A percentile compares a stretch with the other conserved stretches of the same genome.
These are phyloP conservation scores for Vidua chalybeata DNA, from an alignment of 2,113 vertebrate genomes.

Conservation along the genomic window DNA sequence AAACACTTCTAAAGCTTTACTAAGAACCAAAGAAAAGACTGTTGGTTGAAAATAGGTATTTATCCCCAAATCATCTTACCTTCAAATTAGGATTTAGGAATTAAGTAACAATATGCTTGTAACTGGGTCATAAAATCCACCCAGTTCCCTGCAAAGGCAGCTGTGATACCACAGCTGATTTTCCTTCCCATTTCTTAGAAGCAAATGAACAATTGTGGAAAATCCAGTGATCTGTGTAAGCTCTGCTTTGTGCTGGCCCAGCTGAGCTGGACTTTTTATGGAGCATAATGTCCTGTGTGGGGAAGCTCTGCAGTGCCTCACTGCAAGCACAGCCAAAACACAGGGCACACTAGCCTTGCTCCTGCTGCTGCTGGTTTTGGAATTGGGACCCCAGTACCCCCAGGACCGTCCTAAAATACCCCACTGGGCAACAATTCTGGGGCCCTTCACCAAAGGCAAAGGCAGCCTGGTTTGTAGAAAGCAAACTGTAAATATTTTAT, in stretches of 20 bases:
- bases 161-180: neutral
- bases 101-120: neutral
- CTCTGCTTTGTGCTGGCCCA: neutral
- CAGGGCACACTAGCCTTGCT: neutral
- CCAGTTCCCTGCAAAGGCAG: neutral
- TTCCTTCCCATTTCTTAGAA: neutral
- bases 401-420: neutral
- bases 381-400: neutral
- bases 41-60: neutral
- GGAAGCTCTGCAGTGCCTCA: neutral
- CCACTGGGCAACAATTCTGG: neutral
- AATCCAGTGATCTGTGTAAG: neutral
- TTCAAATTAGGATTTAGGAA: neutral
- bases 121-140: neutral
- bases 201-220: accelerated
- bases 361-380: neutral
- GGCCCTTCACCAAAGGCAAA: neutral
- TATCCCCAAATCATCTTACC: neutral
- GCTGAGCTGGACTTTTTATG: neutral
- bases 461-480: neutral
- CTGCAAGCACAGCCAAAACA: neutral
- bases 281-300: neutral
- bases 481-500: neutral
- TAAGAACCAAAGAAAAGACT: neutral
- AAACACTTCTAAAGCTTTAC: neutral